A percentile compares a stretch with the other conserved stretches of the same genome.
phyloP scores from a whole-genome alignment of 2,113 vertebrate genomes.

The Gasterosteus aculeatus region DNA sequence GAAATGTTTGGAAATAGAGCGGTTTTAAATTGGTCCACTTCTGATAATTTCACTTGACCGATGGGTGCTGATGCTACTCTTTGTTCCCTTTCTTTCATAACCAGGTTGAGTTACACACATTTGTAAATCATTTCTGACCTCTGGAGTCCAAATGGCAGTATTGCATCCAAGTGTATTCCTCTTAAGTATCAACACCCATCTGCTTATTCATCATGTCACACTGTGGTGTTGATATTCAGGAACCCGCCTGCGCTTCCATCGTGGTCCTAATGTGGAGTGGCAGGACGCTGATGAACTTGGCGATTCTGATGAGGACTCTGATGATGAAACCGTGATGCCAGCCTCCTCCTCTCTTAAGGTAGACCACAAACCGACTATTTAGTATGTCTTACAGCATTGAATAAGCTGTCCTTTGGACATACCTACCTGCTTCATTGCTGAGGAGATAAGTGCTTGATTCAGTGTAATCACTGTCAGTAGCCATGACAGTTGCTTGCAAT shows the following conservation, averaged over 20 bases:
- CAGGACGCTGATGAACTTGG: conserved; percentile 92
- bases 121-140: conserved; percentile 36
- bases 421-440: background rate
- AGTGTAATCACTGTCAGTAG: background rate
- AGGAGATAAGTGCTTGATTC: background rate
- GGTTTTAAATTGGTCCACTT: background rate
- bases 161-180: conserved; percentile 1
- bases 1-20: background rate
- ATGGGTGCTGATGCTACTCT: background rate
- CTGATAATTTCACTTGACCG: background rate
- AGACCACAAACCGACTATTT: conserved; percentile 3
- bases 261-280: conserved; percentile 92
- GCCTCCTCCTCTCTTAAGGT: conserved; percentile 86
- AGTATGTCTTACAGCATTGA: background rate
- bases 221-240: conserved; percentile 77
- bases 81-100: background rate
- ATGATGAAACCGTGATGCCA: conserved; percentile 85
- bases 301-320: conserved; percentile 85
- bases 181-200: background rate
- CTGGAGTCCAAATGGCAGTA: conserved; percentile 51
- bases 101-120: background rate
- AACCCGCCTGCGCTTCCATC: conserved; percentile 95
- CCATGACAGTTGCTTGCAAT: background rate
- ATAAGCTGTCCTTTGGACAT: background rate
- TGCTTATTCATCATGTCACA: conserved; percentile 14